Evolutionary conservation across 2,113 vertebrate genomes (phyloP), one percentile per base, ranked within the genome.

Genomic region (Cochlearius cochlearius): DNA sequence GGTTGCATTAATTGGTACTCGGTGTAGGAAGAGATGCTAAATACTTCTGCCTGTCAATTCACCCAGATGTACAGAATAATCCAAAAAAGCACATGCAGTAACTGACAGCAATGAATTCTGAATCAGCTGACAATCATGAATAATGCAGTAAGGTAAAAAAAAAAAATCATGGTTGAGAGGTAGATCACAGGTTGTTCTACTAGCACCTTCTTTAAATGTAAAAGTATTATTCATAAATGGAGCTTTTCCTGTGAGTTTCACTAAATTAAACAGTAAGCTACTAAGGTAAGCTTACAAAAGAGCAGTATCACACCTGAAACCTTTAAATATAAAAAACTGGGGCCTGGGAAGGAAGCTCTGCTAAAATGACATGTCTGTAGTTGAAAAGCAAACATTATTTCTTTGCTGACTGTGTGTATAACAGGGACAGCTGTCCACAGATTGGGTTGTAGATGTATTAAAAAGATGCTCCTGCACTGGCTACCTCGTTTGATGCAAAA

Each of bases 1-100:
- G 38, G 71, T 91, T 94, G 84, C 71, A 96, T 94, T 95, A 97
- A 95, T 96, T 96, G 89, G 45, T 91, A 82, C 73, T 92, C 0
- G 2, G 66, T 85, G 84, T 90, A 86, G 96, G 94, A 96, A 97
- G 89, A 92, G 26, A 92, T 90, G 91, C 83, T 92, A 92, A 97
- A 95, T 94, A 84, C 58, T 85, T 89, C 88, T 97, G 88, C 69
- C 60, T 95, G 89, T 92, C 91, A 96, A 2, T 96, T 95, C 88
- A 97, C 78, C 88, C 88, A 86, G 69, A 91, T 78, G 20, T 94
- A 93, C 43, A 95, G 84, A 95, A 88, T 96, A 92, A 95, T 88
- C 73, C 26, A 59, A 94, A 95, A 89, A 94, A 91, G 69, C 3
- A 4, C 58, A 82, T 30, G 67, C 78, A 90, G 13, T 92, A 80